Base-by-base conservation (phyloP, 2,888 invertebrate species). In the Luperina nickerlii region DNA sequence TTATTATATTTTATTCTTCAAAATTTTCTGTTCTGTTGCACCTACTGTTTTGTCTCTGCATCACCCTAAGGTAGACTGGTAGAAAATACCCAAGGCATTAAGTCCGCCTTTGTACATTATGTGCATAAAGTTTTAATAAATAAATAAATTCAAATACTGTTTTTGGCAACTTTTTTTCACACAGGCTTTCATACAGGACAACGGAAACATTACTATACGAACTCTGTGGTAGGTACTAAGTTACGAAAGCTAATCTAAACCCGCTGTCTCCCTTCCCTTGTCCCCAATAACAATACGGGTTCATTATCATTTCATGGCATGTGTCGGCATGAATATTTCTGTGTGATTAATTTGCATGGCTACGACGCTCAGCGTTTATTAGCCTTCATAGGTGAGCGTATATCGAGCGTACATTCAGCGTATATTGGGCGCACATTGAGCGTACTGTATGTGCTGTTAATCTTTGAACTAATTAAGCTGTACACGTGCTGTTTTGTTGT, bases 221-320 rank as follows among this genome's bases (percentile, higher is more conserved):
- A 18, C n/a, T 67, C 67, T n/a, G 8, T 8, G 9, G 18, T 5
- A 42, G 20, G 24, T n/a, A 20, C 54, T 27, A 18, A 32, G 63
- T 18, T 4, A 63, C 5, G 20, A 48, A 69, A 51, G 67, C 9
- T 2, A 48, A 54, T 1, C 1, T 7, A 3, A 32, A 8, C n/a
- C 74, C 91, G 92, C 92, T 87, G 2, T 6, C 87, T 77, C 91
- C 38, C 68, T 15, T 67, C 24, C 18, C 85, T 87, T 89, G 74
- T 27, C 54, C 91, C 90, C 82, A 42, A 81, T 85, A 82, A 90
- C 92, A 90, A 94, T 93, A 93, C 91, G 92, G 91, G 95, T 96
- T 96, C 96, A 96, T 96, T 96, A 96, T 95, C 94, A 95, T 96
- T 96, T 95, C 95, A 96, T 95, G 95, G 96, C 95, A 95, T 96